A percentile compares a stretch with the other conserved stretches of the same genome.
phyloP scores from a whole-genome alignment of 2,888 invertebrate genomes.

The Orchesella flavescens region DNA sequence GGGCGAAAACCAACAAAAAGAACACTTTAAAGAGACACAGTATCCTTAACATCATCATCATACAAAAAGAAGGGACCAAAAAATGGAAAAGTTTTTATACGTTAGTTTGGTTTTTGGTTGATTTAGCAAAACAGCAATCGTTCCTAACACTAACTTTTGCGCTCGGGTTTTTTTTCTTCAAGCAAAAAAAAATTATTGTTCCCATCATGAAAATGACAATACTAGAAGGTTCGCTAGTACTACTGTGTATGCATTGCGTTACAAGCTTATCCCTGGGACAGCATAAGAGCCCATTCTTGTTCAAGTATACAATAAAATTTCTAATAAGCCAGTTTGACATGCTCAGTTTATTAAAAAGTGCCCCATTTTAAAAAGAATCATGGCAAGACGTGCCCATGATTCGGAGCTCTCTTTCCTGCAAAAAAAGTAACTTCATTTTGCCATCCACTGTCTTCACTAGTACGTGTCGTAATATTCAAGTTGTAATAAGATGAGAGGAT shows the following conservation, averaged over 20 bases:
- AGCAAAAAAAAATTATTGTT: constrained; percentile 19
- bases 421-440: neutral
- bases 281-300: constrained; percentile 37
- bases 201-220: constrained; percentile 9
- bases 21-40: neutral
- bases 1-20: neutral
- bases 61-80: neutral
- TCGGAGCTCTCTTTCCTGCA: neutral
- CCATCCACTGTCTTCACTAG: neutral
- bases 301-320: constrained; percentile 52
- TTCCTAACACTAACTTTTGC: constrained; percentile 16
- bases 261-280: neutral
- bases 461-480: neutral
- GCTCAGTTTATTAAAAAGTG: constrained; percentile 57
- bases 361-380: constrained; percentile 32
- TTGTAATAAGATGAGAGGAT: neutral
- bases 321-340: constrained; percentile 54
- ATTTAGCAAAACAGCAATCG: constrained; percentile 39
- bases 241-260: neutral
- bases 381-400: neutral
- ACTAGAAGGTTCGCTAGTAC: neutral
- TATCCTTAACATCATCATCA: neutral
- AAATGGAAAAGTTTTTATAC: constrained; percentile 9
- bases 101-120: constrained; percentile 32
- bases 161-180: constrained; percentile 18